Conservation (phyloP, 2,888 invertebrate genomes). For the Chrysopilus asiliformis region DNA sequence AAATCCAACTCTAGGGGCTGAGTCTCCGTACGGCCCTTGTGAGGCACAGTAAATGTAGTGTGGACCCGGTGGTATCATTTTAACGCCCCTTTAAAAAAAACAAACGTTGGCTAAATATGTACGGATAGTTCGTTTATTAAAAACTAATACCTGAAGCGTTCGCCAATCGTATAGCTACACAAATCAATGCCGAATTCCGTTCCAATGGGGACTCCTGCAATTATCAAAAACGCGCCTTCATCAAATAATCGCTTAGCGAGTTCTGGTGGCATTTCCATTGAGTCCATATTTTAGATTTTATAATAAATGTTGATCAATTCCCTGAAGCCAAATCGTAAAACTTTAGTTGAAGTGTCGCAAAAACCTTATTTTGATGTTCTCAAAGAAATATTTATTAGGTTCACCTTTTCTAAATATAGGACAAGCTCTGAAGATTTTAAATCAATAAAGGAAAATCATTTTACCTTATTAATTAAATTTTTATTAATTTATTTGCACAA, state of each 20-base stretch:
- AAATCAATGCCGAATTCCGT: conserved; percentile 95
- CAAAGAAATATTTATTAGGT: neutral
- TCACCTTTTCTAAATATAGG: too few relatives aligned
- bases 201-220: conserved; percentile 75
- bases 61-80: conserved; percentile 96
- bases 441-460: too few relatives aligned
- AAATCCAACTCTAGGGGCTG: conserved; percentile 68
- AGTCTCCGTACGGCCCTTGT: conserved; percentile 46
- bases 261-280: conserved; percentile 55
- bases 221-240: conserved; percentile 71
- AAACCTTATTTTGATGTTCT: too few relatives aligned
- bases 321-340: too few relatives aligned
- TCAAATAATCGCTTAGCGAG: conserved; percentile 59
- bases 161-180: conserved; percentile 74
- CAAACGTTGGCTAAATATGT: conserved; percentile 84
- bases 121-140: conserved; percentile 40
- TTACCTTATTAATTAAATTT: too few relatives aligned
- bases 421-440: too few relatives aligned
- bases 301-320: too few relatives aligned
- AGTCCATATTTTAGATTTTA: too few relatives aligned
- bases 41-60: conserved; percentile 86
- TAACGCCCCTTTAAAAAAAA: conserved; percentile 82
- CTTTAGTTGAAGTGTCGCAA: too few relatives aligned
- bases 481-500: too few relatives aligned
- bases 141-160: conserved; percentile 69